Base-by-base conservation (phyloP, 2,888 invertebrate species). In the Cotesia congregata region DNA sequence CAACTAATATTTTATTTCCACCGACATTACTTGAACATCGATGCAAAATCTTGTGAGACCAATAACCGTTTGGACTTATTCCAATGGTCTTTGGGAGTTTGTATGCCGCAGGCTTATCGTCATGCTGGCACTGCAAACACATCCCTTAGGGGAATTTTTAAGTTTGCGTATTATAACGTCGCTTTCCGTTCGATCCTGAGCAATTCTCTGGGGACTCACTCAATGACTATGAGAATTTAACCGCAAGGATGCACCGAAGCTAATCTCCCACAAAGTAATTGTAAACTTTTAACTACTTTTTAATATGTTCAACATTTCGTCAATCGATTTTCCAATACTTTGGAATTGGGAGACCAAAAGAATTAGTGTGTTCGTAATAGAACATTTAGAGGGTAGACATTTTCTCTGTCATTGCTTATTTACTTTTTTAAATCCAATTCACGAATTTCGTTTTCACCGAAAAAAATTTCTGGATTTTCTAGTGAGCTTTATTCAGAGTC, bases 81-180 rank as follows among this genome's bases (percentile, higher is more conserved):
- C 77, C 78, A 77, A 78, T 77, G 67, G 73, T 68, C 38, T 64
- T 77, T 73, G 50, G 65, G 70, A 61, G 70, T 73, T 72, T 71
- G 77, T 50, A 50, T 50, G 78, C 79, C 76, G 68, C 64, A 72
- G 80, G 81, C 79, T 81, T 81, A 81, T 81, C 81, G 80, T 70
- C 77, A 67, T 72, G 76, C 76, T 68, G 70, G 71, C 79, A 79
- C 79, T 78, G 77, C 75, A 69, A 75, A 75, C 77, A 50, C 70
- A 69, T 67, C 72, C 76, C 76, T 72, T 72, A 71, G 62, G 69
- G 60, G 77, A 67, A 77, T 74, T 77, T 50, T 50, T 50, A 50
- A 50, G 50, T 50, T 50, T 50, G 7, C 50, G 30, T 30, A 30
- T 30, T 30, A 30, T 30, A 61, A 72, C 68, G 73, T 50, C 73